Evolutionary conservation across 2,797 vertebrate species (phyloP).

Genomic region (Lates japonicus): DNA sequence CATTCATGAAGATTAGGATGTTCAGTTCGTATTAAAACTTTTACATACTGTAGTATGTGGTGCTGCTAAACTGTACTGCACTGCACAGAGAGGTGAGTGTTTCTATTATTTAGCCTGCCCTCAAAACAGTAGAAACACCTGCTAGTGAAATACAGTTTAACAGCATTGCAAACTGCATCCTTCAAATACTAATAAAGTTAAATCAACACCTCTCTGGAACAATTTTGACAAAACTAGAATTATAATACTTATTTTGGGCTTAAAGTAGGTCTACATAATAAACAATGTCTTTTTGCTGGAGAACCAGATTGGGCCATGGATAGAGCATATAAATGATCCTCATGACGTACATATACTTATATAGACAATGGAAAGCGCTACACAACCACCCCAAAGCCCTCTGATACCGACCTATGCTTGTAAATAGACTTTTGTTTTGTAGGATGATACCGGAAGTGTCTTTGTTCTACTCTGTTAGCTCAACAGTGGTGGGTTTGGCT

Average conservation of each 20-base stretch:
- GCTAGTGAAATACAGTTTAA: too few relatives aligned
- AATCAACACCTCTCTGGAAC: not conserved
- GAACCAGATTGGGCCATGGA: not conserved
- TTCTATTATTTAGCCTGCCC: not conserved
- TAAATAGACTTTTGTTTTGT: constrained; percentile 55
- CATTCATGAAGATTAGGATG: not conserved
- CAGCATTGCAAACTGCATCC: too few relatives aligned
- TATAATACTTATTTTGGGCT: not conserved
- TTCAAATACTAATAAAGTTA: too few relatives aligned
- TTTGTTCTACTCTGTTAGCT: not conserved
- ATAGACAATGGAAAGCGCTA: not conserved
- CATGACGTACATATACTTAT: not conserved
- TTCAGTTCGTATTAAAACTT: too few relatives aligned
- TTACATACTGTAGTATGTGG: not conserved
- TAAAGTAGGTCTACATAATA: too few relatives aligned
- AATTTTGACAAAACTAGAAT: not conserved
- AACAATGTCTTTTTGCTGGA: not conserved
- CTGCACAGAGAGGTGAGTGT: not conserved
- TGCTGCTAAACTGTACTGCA: not conserved
- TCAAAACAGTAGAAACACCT: not conserved
- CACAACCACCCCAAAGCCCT: not conserved
- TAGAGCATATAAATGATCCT: too few relatives aligned
- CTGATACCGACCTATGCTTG: fast-evolving
- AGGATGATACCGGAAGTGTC: constrained; percentile 44
- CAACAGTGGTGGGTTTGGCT: constrained; percentile 66